Conservation (phyloP, 2,888 invertebrate genomes). For the Dynastes maya region DNA sequence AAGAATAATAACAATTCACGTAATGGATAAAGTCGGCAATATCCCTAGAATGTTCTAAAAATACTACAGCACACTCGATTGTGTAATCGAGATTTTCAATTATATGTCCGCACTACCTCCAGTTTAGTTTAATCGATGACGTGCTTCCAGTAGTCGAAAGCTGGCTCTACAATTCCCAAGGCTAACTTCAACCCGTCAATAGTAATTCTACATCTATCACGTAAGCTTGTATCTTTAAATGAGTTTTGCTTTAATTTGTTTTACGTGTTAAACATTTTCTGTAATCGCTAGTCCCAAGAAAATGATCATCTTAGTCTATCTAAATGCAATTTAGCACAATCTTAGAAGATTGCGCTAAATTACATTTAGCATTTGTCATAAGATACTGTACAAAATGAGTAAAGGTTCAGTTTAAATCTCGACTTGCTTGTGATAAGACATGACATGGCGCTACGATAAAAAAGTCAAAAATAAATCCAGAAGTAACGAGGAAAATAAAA, state of each 20-base stretch:
- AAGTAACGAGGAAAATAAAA: too few species aligned
- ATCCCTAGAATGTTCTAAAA: neutral
- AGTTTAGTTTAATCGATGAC: conserved; percentile 20
- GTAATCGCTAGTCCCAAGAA: too few species aligned
- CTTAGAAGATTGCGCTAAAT: too few species aligned
- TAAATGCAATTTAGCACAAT: too few species aligned
- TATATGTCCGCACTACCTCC: conserved; percentile 1
- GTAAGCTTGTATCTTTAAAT: conserved; percentile 6
- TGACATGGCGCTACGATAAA: too few species aligned
- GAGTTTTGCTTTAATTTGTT: conserved; percentile 1
- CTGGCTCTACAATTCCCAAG: conserved; percentile 16
- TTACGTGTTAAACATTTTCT: too few species aligned
- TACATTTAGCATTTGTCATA: too few species aligned
- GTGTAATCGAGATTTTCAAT: conserved; percentile 19
- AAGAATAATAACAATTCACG: conserved; percentile 4
- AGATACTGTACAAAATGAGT: too few species aligned
- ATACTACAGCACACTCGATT: neutral
- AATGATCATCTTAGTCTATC: too few species aligned
- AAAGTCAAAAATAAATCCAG: too few species aligned
- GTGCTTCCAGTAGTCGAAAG: conserved; percentile 10
- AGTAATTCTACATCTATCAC: neutral
- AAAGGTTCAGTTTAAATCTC: too few species aligned
- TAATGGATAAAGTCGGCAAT: conserved; percentile 9
- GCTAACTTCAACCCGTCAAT: conserved; percentile 25
- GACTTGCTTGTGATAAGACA: too few species aligned